Evolutionary conservation across 2,797 vertebrate genomes (phyloP).

Genomic region (Leptodactylus fallax): DNA sequence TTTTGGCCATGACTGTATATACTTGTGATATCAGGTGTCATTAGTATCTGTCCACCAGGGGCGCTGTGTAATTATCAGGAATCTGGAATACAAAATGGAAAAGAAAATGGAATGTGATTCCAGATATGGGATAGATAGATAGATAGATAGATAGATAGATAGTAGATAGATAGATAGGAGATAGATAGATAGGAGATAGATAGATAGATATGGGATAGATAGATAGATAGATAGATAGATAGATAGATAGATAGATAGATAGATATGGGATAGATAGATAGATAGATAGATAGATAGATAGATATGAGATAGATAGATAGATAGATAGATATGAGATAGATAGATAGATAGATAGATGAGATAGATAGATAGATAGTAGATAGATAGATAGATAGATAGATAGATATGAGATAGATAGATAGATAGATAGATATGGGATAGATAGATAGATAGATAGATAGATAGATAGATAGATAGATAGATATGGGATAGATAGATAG

Average conservation of each 20-base stretch:
- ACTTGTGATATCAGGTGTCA: too few relatives aligned
- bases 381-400: background rate
- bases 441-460: background rate
- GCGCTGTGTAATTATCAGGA: too few relatives aligned
- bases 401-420: background rate
- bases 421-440: background rate
- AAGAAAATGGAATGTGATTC: too few relatives aligned
- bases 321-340: background rate
- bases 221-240: background rate
- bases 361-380: background rate
- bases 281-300: conserved; percentile 1
- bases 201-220: background rate
- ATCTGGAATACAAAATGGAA: too few relatives aligned
- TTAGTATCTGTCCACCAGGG: too few relatives aligned
- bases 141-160: background rate
- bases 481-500: background rate
- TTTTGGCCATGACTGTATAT: too few relatives aligned
- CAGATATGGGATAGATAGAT: background rate
- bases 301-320: background rate
- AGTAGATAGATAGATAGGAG: background rate
- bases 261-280: background rate
- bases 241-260: background rate
- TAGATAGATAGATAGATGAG: too few relatives aligned
- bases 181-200: background rate
- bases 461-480: background rate